phyloP scores from a whole-genome alignment of 2,797 vertebrate genomes.

The Astyanax mexicanus region DNA sequence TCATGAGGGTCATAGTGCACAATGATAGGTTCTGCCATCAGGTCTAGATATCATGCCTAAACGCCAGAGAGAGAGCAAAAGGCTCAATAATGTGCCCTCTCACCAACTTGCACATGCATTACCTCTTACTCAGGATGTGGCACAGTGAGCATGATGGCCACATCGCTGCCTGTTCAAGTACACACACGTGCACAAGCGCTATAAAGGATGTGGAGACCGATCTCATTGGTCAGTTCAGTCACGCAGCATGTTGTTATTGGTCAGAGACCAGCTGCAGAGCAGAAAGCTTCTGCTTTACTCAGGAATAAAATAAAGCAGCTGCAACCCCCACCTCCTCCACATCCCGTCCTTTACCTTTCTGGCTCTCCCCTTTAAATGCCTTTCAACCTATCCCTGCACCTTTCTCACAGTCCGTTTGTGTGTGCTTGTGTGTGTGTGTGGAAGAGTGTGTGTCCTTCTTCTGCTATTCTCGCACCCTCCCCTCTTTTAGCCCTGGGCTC shows the following conservation, averaged over 20 bases:
- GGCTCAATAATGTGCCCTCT: neutral
- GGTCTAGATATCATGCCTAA: neutral
- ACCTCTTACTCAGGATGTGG: neutral
- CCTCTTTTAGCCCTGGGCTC: conserved; percentile 13
- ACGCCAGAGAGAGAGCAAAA: neutral
- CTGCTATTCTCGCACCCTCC: conserved; percentile 14
- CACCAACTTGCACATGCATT: neutral
- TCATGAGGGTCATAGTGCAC: neutral
- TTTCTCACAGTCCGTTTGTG: neutral
- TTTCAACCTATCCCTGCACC: neutral
- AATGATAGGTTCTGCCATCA: neutral
- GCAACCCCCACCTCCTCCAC: too few relatives aligned
- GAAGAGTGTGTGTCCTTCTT: neutral
- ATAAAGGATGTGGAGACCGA: conserved; percentile 31
- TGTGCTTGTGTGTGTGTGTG: neutral
- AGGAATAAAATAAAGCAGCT: conserved; percentile 48
- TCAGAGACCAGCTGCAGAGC: conserved; percentile 57
- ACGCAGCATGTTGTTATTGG: conserved; percentile 56
- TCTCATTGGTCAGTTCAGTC: conserved; percentile 52
- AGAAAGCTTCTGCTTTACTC: conserved; percentile 57
- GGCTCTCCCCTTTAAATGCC: conserved; percentile 3
- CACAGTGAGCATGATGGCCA: neutral
- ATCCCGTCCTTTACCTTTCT: conserved; percentile 36
- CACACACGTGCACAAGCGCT: neutral
- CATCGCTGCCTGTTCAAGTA: neutral